A percentile compares a stretch with the other conserved stretches of the same genome.
phyloP scores from a whole-genome alignment of 2,888 invertebrate species.

The Elmis aenea region DNA sequence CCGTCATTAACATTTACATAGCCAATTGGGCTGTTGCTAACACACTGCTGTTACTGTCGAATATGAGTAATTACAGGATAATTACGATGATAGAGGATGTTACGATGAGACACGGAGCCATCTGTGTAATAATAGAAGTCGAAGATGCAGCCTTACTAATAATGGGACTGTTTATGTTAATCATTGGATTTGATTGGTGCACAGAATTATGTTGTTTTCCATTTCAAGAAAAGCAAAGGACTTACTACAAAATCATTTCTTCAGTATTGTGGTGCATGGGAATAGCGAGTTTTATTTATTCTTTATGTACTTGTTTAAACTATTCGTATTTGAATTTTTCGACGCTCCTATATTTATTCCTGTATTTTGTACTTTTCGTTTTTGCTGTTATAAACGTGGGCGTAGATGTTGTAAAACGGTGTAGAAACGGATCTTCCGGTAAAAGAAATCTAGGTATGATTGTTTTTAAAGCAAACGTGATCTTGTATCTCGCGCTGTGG shows the following conservation, averaged over 20 bases:
- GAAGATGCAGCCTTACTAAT: constrained; percentile 2
- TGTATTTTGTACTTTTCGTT: too few species aligned
- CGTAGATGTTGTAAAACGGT: too few species aligned
- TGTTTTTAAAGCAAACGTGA: too few species aligned
- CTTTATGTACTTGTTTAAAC: too few species aligned
- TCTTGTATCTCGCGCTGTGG: too few species aligned
- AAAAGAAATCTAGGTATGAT: too few species aligned
- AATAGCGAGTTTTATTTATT: too few species aligned
- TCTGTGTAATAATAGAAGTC: constrained; percentile 2
- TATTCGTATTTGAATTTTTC: too few species aligned
- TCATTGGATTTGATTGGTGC: constrained; percentile 3
- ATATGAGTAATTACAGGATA: constrained; percentile 9
- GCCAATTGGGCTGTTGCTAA: constrained; percentile 14
- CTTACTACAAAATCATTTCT: constrained; percentile 1
- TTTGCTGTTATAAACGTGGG: too few species aligned
- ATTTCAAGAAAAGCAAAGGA: neutral
- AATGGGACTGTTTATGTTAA: constrained; percentile 1
- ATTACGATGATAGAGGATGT: constrained; percentile 5
- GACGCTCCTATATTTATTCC: too few species aligned
- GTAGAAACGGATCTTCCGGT: too few species aligned
- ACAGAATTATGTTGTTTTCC: neutral
- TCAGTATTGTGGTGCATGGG: constrained; percentile 2
- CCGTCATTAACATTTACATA: constrained; percentile 8
- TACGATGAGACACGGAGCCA: neutral
- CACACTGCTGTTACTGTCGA: constrained; percentile 2